These are phyloP conservation scores for Achlya flavicornis DNA, from an alignment of 2,888 invertebrate genomes.

Conservation along the genomic window DNA sequence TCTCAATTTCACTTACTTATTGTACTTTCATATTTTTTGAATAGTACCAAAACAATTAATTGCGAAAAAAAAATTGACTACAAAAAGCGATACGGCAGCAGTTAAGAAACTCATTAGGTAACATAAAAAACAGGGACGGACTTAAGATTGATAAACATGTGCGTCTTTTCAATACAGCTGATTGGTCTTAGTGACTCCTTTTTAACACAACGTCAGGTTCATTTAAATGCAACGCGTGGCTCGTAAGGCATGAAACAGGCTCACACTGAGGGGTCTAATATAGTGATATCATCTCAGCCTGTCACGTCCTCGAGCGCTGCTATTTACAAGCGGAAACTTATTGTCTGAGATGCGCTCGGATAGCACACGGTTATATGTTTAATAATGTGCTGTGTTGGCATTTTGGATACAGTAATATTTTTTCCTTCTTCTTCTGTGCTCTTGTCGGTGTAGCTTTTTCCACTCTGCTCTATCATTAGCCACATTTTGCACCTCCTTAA, in stretches of 20 bases:
- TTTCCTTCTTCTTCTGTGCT: too few relatives aligned
- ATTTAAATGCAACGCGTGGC: constrained; percentile 49
- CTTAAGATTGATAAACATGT: neutral
- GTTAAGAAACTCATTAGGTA: too few relatives aligned
- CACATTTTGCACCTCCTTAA: too few relatives aligned
- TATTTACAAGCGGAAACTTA: constrained; percentile 49
- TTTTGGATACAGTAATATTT: neutral
- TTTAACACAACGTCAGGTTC: constrained; percentile 28
- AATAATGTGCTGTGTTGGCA: constrained; percentile 4
- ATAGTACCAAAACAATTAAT: too few relatives aligned
- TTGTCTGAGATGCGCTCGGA: constrained; percentile 33
- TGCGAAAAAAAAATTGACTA: too few relatives aligned
- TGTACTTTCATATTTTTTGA: too few relatives aligned
- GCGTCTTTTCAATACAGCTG: neutral
- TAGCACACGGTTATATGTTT: neutral
- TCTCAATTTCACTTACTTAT: too few relatives aligned
- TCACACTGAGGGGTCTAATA: constrained; percentile 31
- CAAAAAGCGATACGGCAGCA: too few relatives aligned
- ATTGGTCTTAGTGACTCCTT: neutral
- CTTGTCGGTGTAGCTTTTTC: too few relatives aligned
- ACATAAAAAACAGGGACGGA: too few relatives aligned
- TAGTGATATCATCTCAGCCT: constrained; percentile 48
- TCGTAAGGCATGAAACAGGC: constrained; percentile 25
- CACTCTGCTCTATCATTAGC: too few relatives aligned
- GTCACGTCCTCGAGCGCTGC: constrained; percentile 39